Evolutionary conservation across 2,113 vertebrate species (phyloP).

Genomic region (Eleginops maclovinus): DNA sequence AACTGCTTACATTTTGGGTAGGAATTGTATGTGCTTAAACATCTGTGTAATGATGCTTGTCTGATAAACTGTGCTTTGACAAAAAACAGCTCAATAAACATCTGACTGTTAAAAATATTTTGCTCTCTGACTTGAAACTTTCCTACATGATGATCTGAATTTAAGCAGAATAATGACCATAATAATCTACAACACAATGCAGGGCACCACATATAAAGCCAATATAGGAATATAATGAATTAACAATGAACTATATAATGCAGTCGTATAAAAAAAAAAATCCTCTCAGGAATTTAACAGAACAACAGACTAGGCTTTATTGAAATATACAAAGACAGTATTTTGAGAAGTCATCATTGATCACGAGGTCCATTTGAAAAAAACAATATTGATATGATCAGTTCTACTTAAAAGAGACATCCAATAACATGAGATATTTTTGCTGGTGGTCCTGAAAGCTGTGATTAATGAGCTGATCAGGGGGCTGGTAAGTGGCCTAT

Average conservation of each 20-base stretch:
- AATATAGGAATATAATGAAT: neutral
- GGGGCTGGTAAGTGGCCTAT: slow-evolving; percentile 39
- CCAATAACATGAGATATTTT: slow-evolving; percentile 33
- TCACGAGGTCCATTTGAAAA: slow-evolving; percentile 21
- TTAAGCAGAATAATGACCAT: neutral
- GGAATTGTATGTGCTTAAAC: slow-evolving; percentile 49
- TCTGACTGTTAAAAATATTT: slow-evolving; percentile 69
- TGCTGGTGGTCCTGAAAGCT: slow-evolving; percentile 43
- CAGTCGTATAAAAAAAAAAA: neutral
- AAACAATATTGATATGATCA: slow-evolving; percentile 49
- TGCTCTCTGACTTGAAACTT: slow-evolving; percentile 34
- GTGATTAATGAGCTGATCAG: slow-evolving; percentile 77
- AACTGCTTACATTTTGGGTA: slow-evolving; percentile 60
- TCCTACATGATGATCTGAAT: neutral
- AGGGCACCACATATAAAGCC: neutral
- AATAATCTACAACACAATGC: neutral
- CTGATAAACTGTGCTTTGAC: slow-evolving; percentile 66
- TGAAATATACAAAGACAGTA: slow-evolving; percentile 11
- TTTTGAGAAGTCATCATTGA: slow-evolving; percentile 54
- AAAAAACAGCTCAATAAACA: slow-evolving; percentile 81
- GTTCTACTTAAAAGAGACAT: slow-evolving; percentile 24
- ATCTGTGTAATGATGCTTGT: slow-evolving; percentile 69
- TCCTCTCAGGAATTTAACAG: neutral
- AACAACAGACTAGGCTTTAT: neutral
- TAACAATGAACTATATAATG: neutral